Percentiles rank a stretch among this genome's conserved stretches.
Conservation (phyloP, 2,797 vertebrate species). For the Numenius phaeopus region DNA sequence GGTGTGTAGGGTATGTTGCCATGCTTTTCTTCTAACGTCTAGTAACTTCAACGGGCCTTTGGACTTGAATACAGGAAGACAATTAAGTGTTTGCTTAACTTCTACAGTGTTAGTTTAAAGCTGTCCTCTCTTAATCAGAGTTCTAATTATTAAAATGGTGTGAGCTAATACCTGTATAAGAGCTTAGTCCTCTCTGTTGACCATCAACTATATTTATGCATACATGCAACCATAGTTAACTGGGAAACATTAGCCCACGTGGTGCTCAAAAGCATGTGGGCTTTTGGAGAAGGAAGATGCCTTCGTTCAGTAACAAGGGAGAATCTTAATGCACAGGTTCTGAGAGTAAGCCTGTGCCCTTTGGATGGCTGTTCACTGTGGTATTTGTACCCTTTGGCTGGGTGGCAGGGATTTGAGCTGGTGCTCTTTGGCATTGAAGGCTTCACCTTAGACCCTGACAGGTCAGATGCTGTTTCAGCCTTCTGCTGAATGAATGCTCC, state of each 20-base stretch:
- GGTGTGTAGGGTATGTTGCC: neutral
- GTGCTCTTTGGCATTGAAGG: neutral
- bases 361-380: neutral
- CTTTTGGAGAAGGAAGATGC: neutral
- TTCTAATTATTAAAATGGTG: neutral
- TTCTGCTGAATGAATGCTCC: neutral
- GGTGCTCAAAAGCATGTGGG: neutral
- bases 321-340: neutral
- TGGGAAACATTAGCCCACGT: neutral
- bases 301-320: neutral
- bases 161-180: neutral
- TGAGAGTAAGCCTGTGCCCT: neutral
- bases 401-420: neutral
- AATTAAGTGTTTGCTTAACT: conserved; percentile 3
- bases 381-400: neutral
- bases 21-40: neutral
- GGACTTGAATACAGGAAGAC: neutral
- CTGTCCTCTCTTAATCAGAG: neutral
- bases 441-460: neutral
- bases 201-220: neutral
- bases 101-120: neutral
- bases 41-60: neutral
- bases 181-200: neutral
- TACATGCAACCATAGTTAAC: neutral
- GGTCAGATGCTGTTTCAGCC: neutral